These are phyloP conservation scores for Lottia scabra DNA, from an alignment of 2,888 invertebrate genomes.

Conservation along the genomic window DNA sequence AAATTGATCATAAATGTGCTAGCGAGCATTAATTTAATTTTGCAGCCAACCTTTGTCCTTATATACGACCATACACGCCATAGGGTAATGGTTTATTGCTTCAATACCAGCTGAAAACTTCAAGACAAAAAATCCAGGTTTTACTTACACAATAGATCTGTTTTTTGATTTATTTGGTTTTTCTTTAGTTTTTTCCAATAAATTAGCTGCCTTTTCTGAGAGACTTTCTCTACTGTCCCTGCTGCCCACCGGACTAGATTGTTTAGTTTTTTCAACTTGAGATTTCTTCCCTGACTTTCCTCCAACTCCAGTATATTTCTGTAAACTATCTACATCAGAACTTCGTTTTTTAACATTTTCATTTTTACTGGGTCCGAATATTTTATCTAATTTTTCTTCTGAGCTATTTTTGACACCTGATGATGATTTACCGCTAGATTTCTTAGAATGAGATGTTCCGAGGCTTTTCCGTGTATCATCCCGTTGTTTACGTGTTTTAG, in stretches of 20 bases:
- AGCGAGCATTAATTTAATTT: too few relatives aligned
- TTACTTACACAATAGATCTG: neutral
- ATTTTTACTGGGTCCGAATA: slow-evolving; percentile 27
- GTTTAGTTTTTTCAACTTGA: neutral
- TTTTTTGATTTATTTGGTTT: slow-evolving; percentile 19
- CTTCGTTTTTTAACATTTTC: slow-evolving; percentile 35
- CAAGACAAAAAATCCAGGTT: too few relatives aligned
- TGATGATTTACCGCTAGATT: neutral
- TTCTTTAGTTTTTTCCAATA: slow-evolving; percentile 14
- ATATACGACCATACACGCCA: too few relatives aligned
- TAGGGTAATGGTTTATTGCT: too few relatives aligned
- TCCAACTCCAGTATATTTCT: neutral
- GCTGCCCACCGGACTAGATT: neutral
- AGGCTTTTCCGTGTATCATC: slow-evolving; percentile 44
- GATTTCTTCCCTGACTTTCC: neutral
- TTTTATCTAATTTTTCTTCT: slow-evolving; percentile 25
- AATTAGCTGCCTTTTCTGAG: slow-evolving; percentile 20
- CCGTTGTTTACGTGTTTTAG: slow-evolving; percentile 78
- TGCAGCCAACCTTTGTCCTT: too few relatives aligned
- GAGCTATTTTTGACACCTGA: neutral
- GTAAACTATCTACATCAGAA: slow-evolving; percentile 27
- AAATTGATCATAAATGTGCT: too few relatives aligned
- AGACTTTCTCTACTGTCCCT: neutral
- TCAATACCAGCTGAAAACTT: too few relatives aligned
- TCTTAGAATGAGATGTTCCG: slow-evolving; percentile 33